Evolutionary conservation across 2,888 invertebrate species (phyloP).

Genomic region (Parnassius apollo): DNA sequence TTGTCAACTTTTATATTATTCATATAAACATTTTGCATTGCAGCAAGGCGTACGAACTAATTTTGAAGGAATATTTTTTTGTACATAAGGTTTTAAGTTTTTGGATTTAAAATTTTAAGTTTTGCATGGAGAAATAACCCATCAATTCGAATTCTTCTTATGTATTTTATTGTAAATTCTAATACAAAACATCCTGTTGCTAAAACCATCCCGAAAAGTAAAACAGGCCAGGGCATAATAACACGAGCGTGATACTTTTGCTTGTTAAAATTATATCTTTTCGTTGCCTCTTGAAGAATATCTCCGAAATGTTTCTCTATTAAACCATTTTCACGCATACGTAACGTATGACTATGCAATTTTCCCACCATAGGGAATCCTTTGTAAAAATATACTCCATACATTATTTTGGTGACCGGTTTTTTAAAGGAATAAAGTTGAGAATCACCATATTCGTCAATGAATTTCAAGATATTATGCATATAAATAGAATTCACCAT

Average conservation of each 20-base stretch:
- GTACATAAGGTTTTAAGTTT: too few species aligned
- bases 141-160: too few species aligned
- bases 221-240: constrained; percentile 7
- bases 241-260: constrained; percentile 10
- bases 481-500: constrained; percentile 39
- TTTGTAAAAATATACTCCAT: constrained; percentile 29
- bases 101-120: too few species aligned
- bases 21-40: too few species aligned
- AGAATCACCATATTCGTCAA: constrained; percentile 39
- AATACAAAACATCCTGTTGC: constrained; percentile 1
- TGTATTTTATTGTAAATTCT: constrained; percentile 6
- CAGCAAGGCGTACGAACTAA: too few species aligned
- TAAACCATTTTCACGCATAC: constrained; percentile 26
- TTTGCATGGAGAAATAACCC: too few species aligned
- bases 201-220: constrained; percentile 9
- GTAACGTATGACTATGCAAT: constrained; percentile 15
- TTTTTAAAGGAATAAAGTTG: constrained; percentile 33
- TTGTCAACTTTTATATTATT: too few species aligned
- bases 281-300: constrained; percentile 6
- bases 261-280: constrained; percentile 4
- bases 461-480: constrained; percentile 41
- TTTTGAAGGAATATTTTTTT: too few species aligned
- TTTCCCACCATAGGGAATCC: constrained; percentile 30
- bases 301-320: constrained; percentile 20
- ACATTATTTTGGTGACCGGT: constrained; percentile 27